These are phyloP conservation scores for Campylorhamphus procurvoides DNA, from an alignment of 2,113 vertebrate genomes.

Conservation along the genomic window DNA sequence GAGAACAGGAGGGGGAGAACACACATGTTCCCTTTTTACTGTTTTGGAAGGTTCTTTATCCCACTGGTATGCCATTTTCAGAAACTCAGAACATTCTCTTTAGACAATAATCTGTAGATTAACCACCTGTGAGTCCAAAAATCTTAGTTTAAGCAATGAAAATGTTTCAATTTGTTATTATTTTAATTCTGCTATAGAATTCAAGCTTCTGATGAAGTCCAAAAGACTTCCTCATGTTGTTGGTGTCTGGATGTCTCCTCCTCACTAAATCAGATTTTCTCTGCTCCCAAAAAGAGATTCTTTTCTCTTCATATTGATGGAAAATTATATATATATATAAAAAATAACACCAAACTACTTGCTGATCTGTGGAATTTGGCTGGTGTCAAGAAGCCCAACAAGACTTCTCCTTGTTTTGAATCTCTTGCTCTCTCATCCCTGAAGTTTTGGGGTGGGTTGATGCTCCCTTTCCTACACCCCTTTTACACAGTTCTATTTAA, in stretches of 20 bases:
- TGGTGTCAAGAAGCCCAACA: not conserved
- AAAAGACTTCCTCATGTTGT: not conserved
- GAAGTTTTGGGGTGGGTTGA: not conserved
- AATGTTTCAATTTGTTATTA: not conserved
- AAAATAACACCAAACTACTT: not conserved
- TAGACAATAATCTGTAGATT: not conserved
- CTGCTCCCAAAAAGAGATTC: not conserved
- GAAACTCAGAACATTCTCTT: not conserved
- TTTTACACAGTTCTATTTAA: not conserved
- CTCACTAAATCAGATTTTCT: not conserved
- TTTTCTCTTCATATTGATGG: not conserved
- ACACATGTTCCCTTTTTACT: not conserved
- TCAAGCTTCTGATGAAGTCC: not conserved
- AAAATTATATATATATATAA: too few relatives aligned
- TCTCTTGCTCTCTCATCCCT: not conserved
- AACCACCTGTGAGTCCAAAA: not conserved
- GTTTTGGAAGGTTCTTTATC: too few relatives aligned
- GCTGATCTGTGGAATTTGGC: not conserved
- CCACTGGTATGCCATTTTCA: not conserved
- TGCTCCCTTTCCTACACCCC: not conserved
- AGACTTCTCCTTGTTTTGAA: not conserved
- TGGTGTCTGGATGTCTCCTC: not conserved
- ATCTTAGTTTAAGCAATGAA: not conserved
- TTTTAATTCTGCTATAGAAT: not conserved
- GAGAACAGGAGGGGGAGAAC: not conserved